Evolutionary conservation across 2,797 vertebrate species (phyloP), one percentile per base, ranked within the genome.

Genomic region (Petrocephalus sullivani): DNA sequence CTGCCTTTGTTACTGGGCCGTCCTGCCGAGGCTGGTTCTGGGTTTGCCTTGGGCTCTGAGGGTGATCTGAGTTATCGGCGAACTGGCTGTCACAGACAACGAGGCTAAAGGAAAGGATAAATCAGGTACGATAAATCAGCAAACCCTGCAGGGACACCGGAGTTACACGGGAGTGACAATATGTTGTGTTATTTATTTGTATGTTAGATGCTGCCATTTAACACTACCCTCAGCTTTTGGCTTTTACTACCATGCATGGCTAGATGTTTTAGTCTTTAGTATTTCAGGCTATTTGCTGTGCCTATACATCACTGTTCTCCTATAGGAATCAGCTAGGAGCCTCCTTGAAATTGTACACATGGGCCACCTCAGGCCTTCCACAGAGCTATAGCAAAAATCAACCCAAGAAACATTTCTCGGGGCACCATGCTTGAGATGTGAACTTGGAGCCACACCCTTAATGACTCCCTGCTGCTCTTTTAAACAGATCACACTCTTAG

Each of bases 61-160:
- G 19, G 37, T 46, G 75, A 37, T 71, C 4, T 71, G 28, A 71
- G 64, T 81, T 81, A 81, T n/a, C 2, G 6, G 16, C 46, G 16
- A 49, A 41, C 14, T 28, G 7, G 21, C 37, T 81, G 41, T 41
- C 41, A 81, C 41, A 49, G 75, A 81, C 41, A 49, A 81, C 37
- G 3, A n/a, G 75, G 75, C 75, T 81, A 81, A 81, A 81, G 37
- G 16, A 81, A 81, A 19, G 8, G 12, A 49, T 81, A 81, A 49
- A 81, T 81, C 75, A 81, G 75, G 37, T 81, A 49, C 37, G 41
- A 49, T 49, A 81, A 81, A 81, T 81, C 75, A 81, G 75, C 41
- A 49, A 81, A n/a, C 75, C 33, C 75, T 81, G 75, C 75, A 19
- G 75, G 7, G 37, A 49, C 41, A 49, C 16, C 41, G 4, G 7